These are phyloP conservation scores for Ochropleura leucogaster DNA, from an alignment of 2,888 invertebrate genomes.

Conservation along the genomic window DNA sequence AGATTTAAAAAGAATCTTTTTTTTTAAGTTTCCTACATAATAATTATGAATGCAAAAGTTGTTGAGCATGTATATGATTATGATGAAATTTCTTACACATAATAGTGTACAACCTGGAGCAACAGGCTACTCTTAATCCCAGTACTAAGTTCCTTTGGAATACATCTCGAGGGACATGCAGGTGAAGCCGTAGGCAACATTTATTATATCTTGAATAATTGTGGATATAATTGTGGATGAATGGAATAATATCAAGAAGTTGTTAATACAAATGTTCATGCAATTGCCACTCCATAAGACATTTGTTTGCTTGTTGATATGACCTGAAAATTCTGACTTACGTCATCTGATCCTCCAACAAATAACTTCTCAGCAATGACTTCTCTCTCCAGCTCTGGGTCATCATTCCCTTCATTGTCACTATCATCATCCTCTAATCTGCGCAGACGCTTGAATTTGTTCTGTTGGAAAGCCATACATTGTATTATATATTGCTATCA, in stretches of 20 bases:
- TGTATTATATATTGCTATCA: not conserved
- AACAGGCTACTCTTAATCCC: too few species aligned
- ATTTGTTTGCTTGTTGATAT: not conserved
- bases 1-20: not conserved
- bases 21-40: too few species aligned
- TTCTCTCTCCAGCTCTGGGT: slow-evolving; percentile 95
- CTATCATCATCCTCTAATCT: slow-evolving; percentile 97
- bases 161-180: too few species aligned
- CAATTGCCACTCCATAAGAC: not conserved
- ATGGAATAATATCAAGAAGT: not conserved
- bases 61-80: too few species aligned
- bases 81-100: too few species aligned
- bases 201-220: not conserved
- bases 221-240: not conserved
- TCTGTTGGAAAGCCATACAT: slow-evolving; percentile 87
- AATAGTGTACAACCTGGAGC: too few species aligned
- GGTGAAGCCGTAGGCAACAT: too few species aligned
- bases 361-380: slow-evolving; percentile 97
- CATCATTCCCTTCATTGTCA: slow-evolving; percentile 95
- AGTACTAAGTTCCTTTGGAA: too few species aligned
- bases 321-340: slow-evolving; percentile 48
- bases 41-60: too few species aligned
- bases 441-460: slow-evolving; percentile 96
- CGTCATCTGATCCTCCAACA: slow-evolving; percentile 95
- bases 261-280: not conserved